Percentiles rank a stretch among this genome's conserved stretches.
phyloP scores from a whole-genome alignment of 2,888 invertebrate genomes.

The Thereva unica region DNA sequence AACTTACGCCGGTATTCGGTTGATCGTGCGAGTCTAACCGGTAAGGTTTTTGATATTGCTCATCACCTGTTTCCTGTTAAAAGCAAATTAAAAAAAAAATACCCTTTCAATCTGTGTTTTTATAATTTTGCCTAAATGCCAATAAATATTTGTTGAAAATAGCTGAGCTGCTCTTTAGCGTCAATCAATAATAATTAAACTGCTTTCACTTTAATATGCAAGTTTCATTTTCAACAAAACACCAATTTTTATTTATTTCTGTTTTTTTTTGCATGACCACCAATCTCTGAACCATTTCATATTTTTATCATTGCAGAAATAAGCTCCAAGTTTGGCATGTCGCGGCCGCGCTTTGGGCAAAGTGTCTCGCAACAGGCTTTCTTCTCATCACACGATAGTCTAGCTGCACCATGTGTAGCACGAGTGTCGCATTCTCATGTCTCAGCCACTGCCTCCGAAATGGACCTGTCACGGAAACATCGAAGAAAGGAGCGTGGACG shows the following conservation, averaged over 20 bases:
- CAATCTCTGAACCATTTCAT: constrained; percentile 16
- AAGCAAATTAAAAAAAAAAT: too few species aligned
- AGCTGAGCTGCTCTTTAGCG: too few species aligned
- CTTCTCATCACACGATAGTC: constrained; percentile 75
- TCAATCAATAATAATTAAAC: too few species aligned
- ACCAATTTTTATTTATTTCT: too few species aligned
- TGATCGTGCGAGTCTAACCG: constrained; percentile 40
- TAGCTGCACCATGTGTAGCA: constrained; percentile 71
- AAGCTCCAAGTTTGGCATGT: constrained; percentile 78
- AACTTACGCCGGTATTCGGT: constrained; percentile 33
- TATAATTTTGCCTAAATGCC: too few species aligned
- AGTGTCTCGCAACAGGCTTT: constrained; percentile 65
- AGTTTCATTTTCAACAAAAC: too few species aligned
- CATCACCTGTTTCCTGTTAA: too few species aligned
- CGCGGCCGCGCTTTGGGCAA: constrained; percentile 61
- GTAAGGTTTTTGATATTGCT: constrained; percentile 30
- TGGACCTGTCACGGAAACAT: constrained; percentile 72
- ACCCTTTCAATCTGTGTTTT: too few species aligned
- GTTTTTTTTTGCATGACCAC: too few species aligned
- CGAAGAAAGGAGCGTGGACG: constrained; percentile 65
- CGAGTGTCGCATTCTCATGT: constrained; percentile 62
- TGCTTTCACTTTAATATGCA: too few species aligned
- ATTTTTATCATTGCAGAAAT: constrained; percentile 62
- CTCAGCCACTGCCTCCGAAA: constrained; percentile 69
- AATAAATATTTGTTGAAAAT: too few species aligned